These are phyloP conservation scores for Cecropterus lyciades DNA, from an alignment of 1,140 invertebrate species.

Conservation along the genomic window DNA sequence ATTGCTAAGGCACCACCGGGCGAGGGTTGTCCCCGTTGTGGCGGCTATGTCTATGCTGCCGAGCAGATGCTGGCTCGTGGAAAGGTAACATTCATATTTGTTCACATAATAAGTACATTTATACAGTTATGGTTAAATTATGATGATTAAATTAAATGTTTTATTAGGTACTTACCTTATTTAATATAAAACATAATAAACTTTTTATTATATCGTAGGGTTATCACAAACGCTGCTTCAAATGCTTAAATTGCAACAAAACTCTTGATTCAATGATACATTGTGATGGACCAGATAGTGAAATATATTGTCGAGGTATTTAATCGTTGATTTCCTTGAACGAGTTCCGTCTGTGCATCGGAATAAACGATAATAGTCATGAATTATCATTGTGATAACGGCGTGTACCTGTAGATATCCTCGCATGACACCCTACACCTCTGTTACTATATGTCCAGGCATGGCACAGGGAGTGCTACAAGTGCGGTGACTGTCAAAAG, in stretches of 20 bases:
- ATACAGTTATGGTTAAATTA: too few relatives aligned
- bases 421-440: constrained; percentile 63
- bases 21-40: constrained; percentile 95
- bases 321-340: constrained; percentile 42
- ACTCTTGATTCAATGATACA: constrained; percentile 96
- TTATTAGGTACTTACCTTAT: constrained; percentile 12
- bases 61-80: constrained; percentile 97
- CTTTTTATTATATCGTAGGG: constrained; percentile 86
- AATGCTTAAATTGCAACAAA: constrained; percentile 95
- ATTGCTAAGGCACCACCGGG: constrained; percentile 94
- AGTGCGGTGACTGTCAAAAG: constrained; percentile 96
- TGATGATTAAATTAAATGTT: neutral
- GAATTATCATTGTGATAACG: constrained; percentile 66
- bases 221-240: constrained; percentile 96
- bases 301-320: constrained; percentile 97
- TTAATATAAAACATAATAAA: constrained; percentile 31
- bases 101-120: neutral
- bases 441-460: constrained; percentile 85
- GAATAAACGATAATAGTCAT: constrained; percentile 55
- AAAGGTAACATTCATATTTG: constrained; percentile 87
- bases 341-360: constrained; percentile 34
- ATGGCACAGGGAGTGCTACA: constrained; percentile 98
- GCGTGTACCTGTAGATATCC: constrained; percentile 52
- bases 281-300: constrained; percentile 96
- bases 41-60: constrained; percentile 96